Conservation (phyloP, 2,797 vertebrate species). For the Sylvilagus floridanus region DNA sequence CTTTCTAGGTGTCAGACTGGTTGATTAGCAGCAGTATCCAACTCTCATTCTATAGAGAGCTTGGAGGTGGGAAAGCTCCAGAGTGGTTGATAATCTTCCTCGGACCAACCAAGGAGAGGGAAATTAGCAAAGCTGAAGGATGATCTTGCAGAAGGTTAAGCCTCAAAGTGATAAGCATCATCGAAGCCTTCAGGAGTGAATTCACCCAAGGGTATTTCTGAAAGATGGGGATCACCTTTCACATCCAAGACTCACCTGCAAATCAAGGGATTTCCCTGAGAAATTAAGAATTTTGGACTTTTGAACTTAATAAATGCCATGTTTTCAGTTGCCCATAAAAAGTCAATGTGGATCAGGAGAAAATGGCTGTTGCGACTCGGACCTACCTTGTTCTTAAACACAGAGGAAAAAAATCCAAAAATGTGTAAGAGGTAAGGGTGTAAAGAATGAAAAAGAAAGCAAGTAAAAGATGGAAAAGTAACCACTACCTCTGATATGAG, state of each 20-base stretch:
- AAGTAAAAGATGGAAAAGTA: slow-evolving; percentile 26
- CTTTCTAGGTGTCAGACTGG: slow-evolving; percentile 60
- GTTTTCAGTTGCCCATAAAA: slow-evolving; percentile 46
- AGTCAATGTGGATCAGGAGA: neutral
- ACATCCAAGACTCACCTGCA: neutral
- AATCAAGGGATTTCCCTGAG: slow-evolving; percentile 1
- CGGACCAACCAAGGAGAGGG: slow-evolving; percentile 19
- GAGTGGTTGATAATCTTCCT: slow-evolving; percentile 9
- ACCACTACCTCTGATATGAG: slow-evolving; percentile 1
- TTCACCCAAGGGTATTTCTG: neutral
- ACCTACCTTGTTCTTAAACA: neutral
- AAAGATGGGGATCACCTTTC: slow-evolving; percentile 1
- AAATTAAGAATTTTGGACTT: neutral
- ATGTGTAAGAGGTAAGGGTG: neutral
- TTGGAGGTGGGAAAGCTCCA: neutral
- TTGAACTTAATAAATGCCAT: neutral
- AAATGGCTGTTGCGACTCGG: neutral
- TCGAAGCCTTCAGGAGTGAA: slow-evolving; percentile 53
- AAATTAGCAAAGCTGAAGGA: slow-evolving; percentile 17
- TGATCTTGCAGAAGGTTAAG: slow-evolving; percentile 23
- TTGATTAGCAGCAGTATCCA: slow-evolving; percentile 46
- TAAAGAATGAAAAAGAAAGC: slow-evolving; percentile 1
- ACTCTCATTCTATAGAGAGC: slow-evolving; percentile 50
- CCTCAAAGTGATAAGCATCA: slow-evolving; percentile 19
- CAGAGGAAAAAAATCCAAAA: neutral